Evolutionary conservation across 2,888 invertebrate genomes (phyloP), one percentile per base, ranked within the genome.

Genomic region (Itoplectis maculator): DNA sequence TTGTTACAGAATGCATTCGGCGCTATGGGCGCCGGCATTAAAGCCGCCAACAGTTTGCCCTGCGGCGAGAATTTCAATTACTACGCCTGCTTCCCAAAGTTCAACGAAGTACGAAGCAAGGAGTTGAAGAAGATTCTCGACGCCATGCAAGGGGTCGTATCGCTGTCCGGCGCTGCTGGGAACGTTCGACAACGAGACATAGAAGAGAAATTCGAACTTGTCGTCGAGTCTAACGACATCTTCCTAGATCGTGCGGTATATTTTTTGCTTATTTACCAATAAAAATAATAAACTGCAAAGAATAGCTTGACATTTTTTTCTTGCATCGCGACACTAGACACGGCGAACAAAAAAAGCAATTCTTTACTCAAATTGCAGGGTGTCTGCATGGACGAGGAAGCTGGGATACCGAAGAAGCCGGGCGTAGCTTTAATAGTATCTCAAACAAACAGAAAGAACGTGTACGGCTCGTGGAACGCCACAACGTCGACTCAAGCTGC

Each of bases 191-290:
- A 93, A 42, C 92, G 95, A 29, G 94, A 95, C 78, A 86, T 94
- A 0, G 96, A 96, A 68, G 96, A 96, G 85, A 95, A 95, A 90
- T 95, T 96, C 87, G 98, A 98, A 83, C 94, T 96, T 87, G 90
- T 98, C 11, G 94, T 96, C 35, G 98, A 98, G 88, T 95, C 95
- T 13, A 98, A 98, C 93, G 98, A 98, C 93, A 94, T 95, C 63
- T 94, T 98, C 81, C 93, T 98, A 66, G 98, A 98, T 90, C 95
- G 96, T 89, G 95, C 97, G 68, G 96, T 96, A 89, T 29, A 29
- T 29, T 29, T 29, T 29, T 29, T 2, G 3, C 2, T 29, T 29
- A 29, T 29, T 29, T n/a, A n/a, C n/a, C n/a, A n/a, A n/a, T n/a
- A n/a, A n/a, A n/a, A n/a, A n/a, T n/a, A n/a, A n/a, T n/a, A n/a